Evolutionary conservation across 2,113 vertebrate species (phyloP), one percentile per base, ranked within the genome.

Genomic region (Ovis aries): DNA sequence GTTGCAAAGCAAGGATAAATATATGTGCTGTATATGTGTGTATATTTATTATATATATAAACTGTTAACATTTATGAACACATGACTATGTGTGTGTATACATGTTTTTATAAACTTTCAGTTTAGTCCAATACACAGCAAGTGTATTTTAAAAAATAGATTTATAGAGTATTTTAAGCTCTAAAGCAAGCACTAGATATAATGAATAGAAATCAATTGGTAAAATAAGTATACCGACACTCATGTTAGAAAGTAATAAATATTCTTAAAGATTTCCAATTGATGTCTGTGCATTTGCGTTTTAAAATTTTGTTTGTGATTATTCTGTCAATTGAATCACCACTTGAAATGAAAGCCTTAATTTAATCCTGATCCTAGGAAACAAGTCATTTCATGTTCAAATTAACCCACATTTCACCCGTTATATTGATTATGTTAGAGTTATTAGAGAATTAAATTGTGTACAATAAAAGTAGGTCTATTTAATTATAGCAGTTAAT

Each of bases 381-480:
- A 80, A 90, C n/a, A 88, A 96, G 9, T 77, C 1, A 89, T 85
- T 92, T 74, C 6, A 57, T 88, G 16, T 85, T 97, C 17, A 88
- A n/a, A 95, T 95, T 95, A 97, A 88, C 14, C 11, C 33, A 96
- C 62, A 88, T 97, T 80, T 91, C 55, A 81, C 25, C 5, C 7
- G 17, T 90, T 83, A 87, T 74, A 90, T 84, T 57, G 77, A 88
- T 64, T 14, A 74, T 33, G 8, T 96, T 95, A 52, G 7, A 52
- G 9, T 52, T 81, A 88, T 15, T 95, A 91, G 12, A n/a, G 17
- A 96, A 90, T 15, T 64, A 23, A 52, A 74, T 57, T 91, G 10
- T 91, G 23, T 40, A 82, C 19, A 88, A 74, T 57, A 45, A 95
- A 95, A 64, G n/a, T n/a, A 90, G 15, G 14, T 80, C 17, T 74